Base-by-base conservation (phyloP, 2,113 vertebrate species). In the Callopanchax toddi region DNA sequence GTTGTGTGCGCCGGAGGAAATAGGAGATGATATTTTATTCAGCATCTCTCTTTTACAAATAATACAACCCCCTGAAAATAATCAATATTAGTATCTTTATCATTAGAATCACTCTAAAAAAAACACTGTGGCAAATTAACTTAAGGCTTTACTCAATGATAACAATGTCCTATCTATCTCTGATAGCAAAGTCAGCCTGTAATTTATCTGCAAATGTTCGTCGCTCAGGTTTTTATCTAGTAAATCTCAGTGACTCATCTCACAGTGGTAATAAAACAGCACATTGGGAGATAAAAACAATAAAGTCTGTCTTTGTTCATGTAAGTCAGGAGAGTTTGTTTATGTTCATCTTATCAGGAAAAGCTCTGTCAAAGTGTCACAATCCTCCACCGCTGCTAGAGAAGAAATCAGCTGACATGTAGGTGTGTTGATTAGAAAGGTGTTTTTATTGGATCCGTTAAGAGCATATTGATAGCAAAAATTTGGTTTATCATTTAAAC, bases 51-150 rank as follows among this genome's bases (percentile, higher is more conserved):
- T 17, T n/a, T 39, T 43, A n/a, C 5, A 43, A 43, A 17, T 18
- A 43, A 7, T n/a, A 43, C 17, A 43, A 29, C 61, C 18, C 46
- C 60, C 18, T n/a, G n/a, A 73, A 60, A 29, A 53, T 12, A 46
- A 67, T 67, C 36, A 32, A 11, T 48, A 29, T 46, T 16, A 23
- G 75, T 44, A 70, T 79, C 29, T 32, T 32, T 32, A 32, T 32
- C 10, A 7, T 32, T 32, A 68, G 77, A 12, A 22, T 22, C 11
- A 22, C 20, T 45, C 11, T 37, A 12, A 37, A 37, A 22, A 46
- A 43, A n/a, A n/a, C 40, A 43, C 17, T 43, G 40, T 18, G 40
- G 40, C 16, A n/a, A 11, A 17, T 42, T 17, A 2, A 17, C 39
- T 42, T 5, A 5, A 42, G 15, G 17, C n/a, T 20, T n/a, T 42